Conservation (phyloP, 1,140 invertebrate genomes). For the Drosophila funebris region DNA sequence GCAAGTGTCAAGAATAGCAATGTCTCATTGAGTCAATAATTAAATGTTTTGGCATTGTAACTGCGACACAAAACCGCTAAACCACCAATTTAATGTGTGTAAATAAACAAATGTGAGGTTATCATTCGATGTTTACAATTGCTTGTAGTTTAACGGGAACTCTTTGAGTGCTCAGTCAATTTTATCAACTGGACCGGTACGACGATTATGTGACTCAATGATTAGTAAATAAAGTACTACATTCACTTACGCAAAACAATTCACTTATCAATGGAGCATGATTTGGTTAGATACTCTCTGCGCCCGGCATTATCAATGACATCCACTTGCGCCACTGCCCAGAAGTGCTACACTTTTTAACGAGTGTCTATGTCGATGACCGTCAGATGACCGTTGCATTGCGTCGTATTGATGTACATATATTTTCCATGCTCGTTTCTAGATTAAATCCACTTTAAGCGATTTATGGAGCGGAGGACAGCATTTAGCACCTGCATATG, state of each 20-base stretch:
- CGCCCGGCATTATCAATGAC: neutral
- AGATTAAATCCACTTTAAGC: constrained; percentile 31
- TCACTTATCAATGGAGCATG: constrained; percentile 41
- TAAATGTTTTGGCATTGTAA: constrained; percentile 21
- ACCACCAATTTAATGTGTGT: neutral
- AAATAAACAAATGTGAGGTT: constrained; percentile 23
- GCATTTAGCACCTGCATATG: neutral
- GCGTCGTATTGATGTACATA: neutral
- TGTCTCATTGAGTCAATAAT: constrained; percentile 23
- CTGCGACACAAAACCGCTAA: constrained; percentile 1
- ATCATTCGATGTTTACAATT: constrained; percentile 12
- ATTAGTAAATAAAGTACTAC: constrained; percentile 2
- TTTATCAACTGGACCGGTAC: constrained; percentile 14
- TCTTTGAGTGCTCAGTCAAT: constrained; percentile 1
- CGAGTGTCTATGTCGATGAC: constrained; percentile 9
- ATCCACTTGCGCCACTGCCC: constrained; percentile 16
- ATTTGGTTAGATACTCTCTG: constrained; percentile 18
- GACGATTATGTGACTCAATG: constrained; percentile 12
- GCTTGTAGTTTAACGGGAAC: constrained; percentile 10
- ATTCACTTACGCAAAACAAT: constrained; percentile 16
- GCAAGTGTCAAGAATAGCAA: neutral
- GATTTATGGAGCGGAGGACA: neutral
- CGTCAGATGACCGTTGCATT: constrained; percentile 33
- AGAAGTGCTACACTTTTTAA: constrained; percentile 20
- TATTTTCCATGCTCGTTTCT: neutral